Evolutionary conservation across 64 coral and sea anemone genomes (phyloP).

Genomic region (Montipora cactus): DNA sequence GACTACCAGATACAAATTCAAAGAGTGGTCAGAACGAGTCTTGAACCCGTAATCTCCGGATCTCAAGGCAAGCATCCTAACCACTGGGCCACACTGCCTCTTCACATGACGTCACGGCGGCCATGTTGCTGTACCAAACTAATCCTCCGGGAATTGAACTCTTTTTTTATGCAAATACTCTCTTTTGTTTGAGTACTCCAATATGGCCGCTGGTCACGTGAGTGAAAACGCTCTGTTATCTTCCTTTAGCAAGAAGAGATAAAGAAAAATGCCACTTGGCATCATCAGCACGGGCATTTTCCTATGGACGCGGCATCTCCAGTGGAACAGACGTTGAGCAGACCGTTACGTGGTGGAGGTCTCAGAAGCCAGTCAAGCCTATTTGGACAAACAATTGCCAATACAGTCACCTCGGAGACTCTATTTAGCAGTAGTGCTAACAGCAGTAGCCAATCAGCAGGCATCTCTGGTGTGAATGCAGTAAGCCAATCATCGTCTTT

Average conservation of each 20-base stretch:
- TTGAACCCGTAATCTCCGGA: no score
- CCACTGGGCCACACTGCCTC: no score
- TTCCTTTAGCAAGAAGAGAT: slow-evolving; percentile 76
- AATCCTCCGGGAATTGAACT: no score
- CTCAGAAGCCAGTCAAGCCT: slow-evolving; percentile 9
- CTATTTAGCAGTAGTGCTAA: neutral
- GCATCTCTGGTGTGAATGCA: slow-evolving; percentile 36
- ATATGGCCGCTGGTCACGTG: no score
- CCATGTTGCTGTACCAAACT: no score
- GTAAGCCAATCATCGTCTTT: slow-evolving; percentile 40
- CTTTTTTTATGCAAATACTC: no score
- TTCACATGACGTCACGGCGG: no score
- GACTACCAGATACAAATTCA: no score
- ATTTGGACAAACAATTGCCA: slow-evolving; percentile 8
- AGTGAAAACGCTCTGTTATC: neutral
- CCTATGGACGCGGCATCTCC: neutral
- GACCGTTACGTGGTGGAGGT: slow-evolving; percentile 1
- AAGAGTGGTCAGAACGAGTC: no score
- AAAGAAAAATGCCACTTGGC: slow-evolving; percentile 44
- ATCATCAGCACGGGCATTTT: neutral
- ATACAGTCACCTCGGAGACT: neutral
- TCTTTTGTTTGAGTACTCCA: no score
- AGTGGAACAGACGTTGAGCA: neutral
- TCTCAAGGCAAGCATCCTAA: no score
- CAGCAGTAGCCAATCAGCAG: slow-evolving; percentile 9